Evolutionary conservation across 2,113 vertebrate species (phyloP), one percentile per base, ranked within the genome.

Genomic region (Trinectes maculatus): DNA sequence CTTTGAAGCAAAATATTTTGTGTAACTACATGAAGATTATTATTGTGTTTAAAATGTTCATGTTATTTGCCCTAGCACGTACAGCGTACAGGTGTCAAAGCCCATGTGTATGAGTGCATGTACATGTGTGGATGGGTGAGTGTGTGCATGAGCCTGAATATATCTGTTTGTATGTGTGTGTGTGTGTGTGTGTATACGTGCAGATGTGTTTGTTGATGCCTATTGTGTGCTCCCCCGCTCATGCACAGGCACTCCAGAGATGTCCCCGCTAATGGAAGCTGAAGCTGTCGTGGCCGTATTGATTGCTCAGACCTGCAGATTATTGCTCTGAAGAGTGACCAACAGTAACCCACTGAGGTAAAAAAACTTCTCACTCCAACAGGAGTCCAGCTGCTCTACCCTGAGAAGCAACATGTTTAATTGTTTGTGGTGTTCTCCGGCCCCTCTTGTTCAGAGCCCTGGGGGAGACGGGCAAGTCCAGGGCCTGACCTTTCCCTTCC

Each of bases 261-360:
- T 80, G 80, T 69, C 76, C 5, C 48, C 54, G 42, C 74, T 91
- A 91, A 92, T 92, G 89, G 90, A 88, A 61, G 83, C 84, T 75
- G 84, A 75, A 67, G 86, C 85, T 87, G 87, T 89, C 88, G 60
- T 77, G 81, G 74, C 70, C 19, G 81, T 92, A 92, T 91, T 90
- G 92, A 93, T 93, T 90, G 92, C 88, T 87, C 87, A 85, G 90
- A 85, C 88, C 89, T 80, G 82, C 86, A 89, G 91, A 92, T 93
- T 92, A 92, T 92, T 91, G 91, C 90, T 92, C 73, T 86, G 85
- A 92, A 87, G 91, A 89, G 91, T 92, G 91, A 92, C 91, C 91
- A 90, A 87, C 89, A 89, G 85, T 88, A 90, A 86, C 86, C 85
- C 85, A 74, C 87, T 49, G 62, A 85, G 87, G 90, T 88, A 82